Percentiles rank a stretch among this genome's conserved stretches.
Evolutionary conservation across 2,888 invertebrate species (phyloP).

Genomic region (Dioctria linearis): DNA sequence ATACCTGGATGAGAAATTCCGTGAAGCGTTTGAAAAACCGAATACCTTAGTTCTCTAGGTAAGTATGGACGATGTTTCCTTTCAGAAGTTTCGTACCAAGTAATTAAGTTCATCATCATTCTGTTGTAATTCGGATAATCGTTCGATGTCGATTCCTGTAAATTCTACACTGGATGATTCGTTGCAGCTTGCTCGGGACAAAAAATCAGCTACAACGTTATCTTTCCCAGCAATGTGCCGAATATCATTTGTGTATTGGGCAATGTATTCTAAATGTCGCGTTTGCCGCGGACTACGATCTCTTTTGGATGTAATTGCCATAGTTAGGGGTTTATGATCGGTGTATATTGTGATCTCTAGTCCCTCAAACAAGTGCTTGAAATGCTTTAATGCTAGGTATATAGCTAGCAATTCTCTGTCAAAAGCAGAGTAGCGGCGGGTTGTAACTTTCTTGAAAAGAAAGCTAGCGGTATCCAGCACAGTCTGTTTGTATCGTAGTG

Average conservation of each 20-base stretch:
- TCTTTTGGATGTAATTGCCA: conserved; percentile 37
- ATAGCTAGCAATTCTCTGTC: too few relatives aligned
- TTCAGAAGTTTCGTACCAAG: too few relatives aligned
- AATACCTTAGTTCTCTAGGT: too few relatives aligned
- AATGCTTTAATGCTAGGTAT: conserved; percentile 2
- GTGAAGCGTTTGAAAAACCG: too few relatives aligned
- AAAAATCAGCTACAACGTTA: conserved; percentile 52
- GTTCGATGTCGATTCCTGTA: background rate
- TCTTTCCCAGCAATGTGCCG: conserved; percentile 37
- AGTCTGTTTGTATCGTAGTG: conserved; percentile 61
- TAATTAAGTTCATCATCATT: conserved; percentile 13
- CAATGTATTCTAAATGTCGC: conserved; percentile 53
- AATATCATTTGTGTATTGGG: conserved; percentile 53
- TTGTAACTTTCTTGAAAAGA: conserved; percentile 65
- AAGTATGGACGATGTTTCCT: too few relatives aligned
- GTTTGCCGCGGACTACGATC: conserved; percentile 53
- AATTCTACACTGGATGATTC: background rate
- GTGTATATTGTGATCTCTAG: background rate
- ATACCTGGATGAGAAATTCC: too few relatives aligned
- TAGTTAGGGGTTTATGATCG: conserved; percentile 19
- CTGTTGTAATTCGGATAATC: conserved; percentile 10
- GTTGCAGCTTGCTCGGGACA: conserved; percentile 36
- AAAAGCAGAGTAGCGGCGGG: conserved; percentile 60
- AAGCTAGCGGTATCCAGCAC: conserved; percentile 64
- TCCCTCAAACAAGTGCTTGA: conserved; percentile 17